These are phyloP conservation scores for Poeciliopsis gracilis DNA, from an alignment of 2,797 vertebrate genomes.

Conservation along the genomic window DNA sequence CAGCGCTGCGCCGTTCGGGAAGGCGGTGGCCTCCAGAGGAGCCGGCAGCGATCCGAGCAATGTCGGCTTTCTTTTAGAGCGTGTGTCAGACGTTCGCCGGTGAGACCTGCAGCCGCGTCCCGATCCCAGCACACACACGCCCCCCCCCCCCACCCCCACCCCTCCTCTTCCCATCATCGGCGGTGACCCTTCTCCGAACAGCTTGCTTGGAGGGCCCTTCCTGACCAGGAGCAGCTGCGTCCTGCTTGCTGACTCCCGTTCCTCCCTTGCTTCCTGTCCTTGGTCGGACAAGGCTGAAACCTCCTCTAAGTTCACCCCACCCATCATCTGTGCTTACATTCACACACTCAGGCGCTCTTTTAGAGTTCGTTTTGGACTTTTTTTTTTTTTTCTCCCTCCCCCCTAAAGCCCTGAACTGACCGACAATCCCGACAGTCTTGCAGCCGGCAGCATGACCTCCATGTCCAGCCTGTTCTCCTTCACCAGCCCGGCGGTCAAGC, in stretches of 20 bases:
- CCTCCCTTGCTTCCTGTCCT: conserved; percentile 85
- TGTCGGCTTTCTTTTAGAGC: conserved; percentile 28
- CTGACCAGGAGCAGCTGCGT: conserved; percentile 86
- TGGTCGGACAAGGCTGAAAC: conserved; percentile 80
- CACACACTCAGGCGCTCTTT: conserved; percentile 14
- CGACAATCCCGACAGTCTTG: conserved; percentile 17
- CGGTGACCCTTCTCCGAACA: conserved; percentile 74
- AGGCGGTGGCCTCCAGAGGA: conserved; percentile 14
- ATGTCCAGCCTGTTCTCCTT: conserved; percentile 99
- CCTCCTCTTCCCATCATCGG: conserved; percentile 58
- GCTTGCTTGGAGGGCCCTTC: conserved; percentile 78
- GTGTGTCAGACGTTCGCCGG: conserved; percentile 20
- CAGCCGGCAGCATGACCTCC: conserved; percentile 86
- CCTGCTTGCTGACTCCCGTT: conserved; percentile 79
- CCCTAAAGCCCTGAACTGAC: conserved; percentile 19
- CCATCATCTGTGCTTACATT: conserved; percentile 44
- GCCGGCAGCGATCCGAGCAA: conserved; percentile 24
- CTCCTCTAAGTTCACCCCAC: conserved; percentile 65
- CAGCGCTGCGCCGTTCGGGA: conserved; percentile 6
- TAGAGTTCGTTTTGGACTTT: conserved; percentile 7
- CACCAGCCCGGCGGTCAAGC: conserved; percentile 97
- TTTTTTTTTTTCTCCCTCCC: too few relatives aligned
- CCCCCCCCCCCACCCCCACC: conserved; percentile 19
- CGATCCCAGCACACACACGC: conserved; percentile 35
- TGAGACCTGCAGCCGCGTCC: conserved; percentile 46